A percentile compares a stretch with the other conserved stretches of the same genome.
Evolutionary conservation across 2,888 invertebrate genomes (phyloP).

Genomic region (Dryococelus australis): DNA sequence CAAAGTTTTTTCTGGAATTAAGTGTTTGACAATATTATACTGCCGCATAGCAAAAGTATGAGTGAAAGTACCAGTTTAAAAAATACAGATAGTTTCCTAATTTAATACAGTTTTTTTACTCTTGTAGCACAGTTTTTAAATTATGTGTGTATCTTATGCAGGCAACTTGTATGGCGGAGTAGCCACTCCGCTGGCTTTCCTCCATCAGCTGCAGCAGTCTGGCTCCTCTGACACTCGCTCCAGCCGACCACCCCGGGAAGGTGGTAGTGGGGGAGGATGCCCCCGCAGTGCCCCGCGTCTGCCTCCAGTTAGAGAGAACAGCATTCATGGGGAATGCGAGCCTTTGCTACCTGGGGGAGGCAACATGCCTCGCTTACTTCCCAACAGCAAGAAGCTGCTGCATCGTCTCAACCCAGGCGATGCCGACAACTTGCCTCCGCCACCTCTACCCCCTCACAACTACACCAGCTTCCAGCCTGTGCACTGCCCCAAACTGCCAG

Average conservation of each 20-base stretch:
- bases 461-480: conserved; percentile 44
- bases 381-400: conserved; percentile 29
- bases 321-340: conserved; percentile 65
- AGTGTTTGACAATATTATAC: too few relatives aligned
- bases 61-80: too few relatives aligned
- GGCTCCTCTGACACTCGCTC: conserved; percentile 49
- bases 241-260: conserved; percentile 52
- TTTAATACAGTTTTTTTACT: too few relatives aligned
- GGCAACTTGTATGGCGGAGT: conserved; percentile 70
- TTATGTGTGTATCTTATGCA: conserved; percentile 43
- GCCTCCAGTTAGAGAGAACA: conserved; percentile 64
- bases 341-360: conserved; percentile 61
- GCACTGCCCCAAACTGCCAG: neutral
- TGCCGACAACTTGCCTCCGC: conserved; percentile 59
- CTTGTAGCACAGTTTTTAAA: neutral
- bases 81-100: too few relatives aligned
- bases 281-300: conserved; percentile 60
- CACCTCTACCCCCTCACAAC: conserved; percentile 68
- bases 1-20: too few relatives aligned
- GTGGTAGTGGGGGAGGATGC: conserved; percentile 49
- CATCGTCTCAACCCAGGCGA: conserved; percentile 31
- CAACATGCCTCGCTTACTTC: conserved; percentile 35
- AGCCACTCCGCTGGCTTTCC: conserved; percentile 72
- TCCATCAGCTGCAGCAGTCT: conserved; percentile 65
- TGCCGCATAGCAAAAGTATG: too few relatives aligned